Evolutionary conservation across 2,113 vertebrate species (phyloP).

Genomic region (Antigone vipio): DNA sequence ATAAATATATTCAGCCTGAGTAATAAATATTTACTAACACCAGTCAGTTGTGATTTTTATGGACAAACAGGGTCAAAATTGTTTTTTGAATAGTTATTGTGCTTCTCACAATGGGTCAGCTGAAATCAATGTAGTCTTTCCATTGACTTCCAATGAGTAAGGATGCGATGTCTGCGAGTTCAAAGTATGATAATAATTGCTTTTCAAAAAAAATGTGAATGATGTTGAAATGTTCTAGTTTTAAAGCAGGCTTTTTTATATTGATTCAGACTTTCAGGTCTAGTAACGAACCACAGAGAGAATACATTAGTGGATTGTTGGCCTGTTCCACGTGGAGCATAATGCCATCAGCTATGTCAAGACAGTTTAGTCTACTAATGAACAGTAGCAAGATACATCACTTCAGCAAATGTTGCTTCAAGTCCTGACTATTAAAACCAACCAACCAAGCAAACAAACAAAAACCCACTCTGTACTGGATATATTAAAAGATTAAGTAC

Average conservation of each 20-base stretch:
- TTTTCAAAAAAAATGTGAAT: not conserved
- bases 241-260: not conserved
- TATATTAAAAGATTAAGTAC: not conserved
- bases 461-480: not conserved
- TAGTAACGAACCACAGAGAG: not conserved
- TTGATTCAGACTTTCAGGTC: not conserved
- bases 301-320: not conserved
- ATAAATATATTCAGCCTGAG: not conserved
- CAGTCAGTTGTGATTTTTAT: not conserved
- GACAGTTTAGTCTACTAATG: not conserved
- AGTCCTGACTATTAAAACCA: not conserved
- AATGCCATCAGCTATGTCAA: not conserved
- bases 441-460: not conserved
- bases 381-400: not conserved
- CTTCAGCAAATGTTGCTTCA: not conserved
- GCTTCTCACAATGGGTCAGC: not conserved
- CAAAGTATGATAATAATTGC: not conserved
- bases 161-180: not conserved
- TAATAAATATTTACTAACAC: not conserved
- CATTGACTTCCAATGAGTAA: not conserved
- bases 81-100: not conserved
- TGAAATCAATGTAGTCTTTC: not conserved
- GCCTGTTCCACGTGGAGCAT: not conserved
- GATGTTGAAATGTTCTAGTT: not conserved
- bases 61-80: not conserved